phyloP scores from a whole-genome alignment of 2,888 invertebrate genomes.

The Sisyra nigra region DNA sequence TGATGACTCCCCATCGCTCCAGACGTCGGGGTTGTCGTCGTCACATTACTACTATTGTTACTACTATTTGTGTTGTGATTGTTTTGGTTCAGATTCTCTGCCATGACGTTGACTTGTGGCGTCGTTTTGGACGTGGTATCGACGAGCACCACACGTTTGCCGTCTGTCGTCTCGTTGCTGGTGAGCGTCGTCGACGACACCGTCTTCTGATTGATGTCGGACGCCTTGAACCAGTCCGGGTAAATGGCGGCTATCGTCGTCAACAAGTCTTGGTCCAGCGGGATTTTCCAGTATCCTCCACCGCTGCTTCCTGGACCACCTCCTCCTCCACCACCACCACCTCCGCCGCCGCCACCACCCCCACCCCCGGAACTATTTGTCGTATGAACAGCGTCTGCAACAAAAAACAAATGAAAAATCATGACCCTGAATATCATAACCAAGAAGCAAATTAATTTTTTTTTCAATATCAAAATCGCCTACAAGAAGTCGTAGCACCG shows the following conservation, averaged over 20 bases:
- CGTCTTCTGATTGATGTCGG: conserved; percentile 16
- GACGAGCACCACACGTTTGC: conserved; percentile 22
- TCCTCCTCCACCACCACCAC: conserved; percentile 27
- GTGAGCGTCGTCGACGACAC: conserved; percentile 19
- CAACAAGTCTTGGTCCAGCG: conserved; percentile 82
- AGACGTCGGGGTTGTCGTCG: conserved; percentile 15
- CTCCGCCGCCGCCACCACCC: conserved; percentile 28
- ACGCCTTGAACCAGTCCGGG: conserved; percentile 79
- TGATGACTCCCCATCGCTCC: conserved; percentile 18
- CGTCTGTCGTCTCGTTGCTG: conserved; percentile 25
- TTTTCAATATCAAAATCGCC: not conserved
- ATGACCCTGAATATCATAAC: not conserved
- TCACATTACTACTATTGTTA: conserved; percentile 18
- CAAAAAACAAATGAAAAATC: no score
- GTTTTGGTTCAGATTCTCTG: conserved; percentile 15
- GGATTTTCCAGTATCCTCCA: conserved; percentile 77
- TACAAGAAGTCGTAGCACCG: no score
- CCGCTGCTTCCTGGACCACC: conserved; percentile 55
- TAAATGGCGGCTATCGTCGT: conserved; percentile 85
- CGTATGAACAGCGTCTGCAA: conserved; percentile 48
- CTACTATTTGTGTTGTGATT: conserved; percentile 1
- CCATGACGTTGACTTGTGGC: conserved; percentile 22
- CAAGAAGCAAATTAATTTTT: not conserved
- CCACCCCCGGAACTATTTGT: conserved; percentile 21
- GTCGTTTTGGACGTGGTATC: conserved; percentile 24